Base-by-base conservation (phyloP, 1,140 invertebrate species). In the Apocrypta bakeri region DNA sequence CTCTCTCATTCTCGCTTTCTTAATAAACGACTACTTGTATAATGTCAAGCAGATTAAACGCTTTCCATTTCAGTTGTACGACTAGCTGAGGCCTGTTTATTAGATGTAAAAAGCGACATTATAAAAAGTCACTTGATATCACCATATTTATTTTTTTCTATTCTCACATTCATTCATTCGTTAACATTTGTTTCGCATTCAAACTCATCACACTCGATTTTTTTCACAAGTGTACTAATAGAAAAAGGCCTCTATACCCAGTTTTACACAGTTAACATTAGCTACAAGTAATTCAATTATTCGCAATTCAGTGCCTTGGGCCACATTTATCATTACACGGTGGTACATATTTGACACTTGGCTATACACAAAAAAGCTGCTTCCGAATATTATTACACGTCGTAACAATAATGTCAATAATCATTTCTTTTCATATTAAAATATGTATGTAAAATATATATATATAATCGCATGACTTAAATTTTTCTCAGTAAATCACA, bases 31-130 rank as follows among this genome's bases (percentile, higher is more conserved):
- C 78, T 77, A 75, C 64, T 82, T 71, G 81, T 82, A 78, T 79
- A 86, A 84, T 87, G 85, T 88, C 85, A 88, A 84, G 86, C 87
- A 88, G 74, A 74, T 56, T 79, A 85, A 84, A 82, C 86, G 37
- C 79, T 82, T 69, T 81, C 86, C 85, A 88, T 84, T 86, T 85
- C 86, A 86, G 85, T 88, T 87, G 78, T 88, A 88, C 87, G 89
- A 90, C 89, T 90, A 90, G 89, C 86, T 89, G 88, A 90, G 89
- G 89, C 89, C 88, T 89, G 87, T 87, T 87, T 86, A 85, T 85
- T 61, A 80, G 82, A 83, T 80, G 77, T 77, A 82, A 83, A 79
- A 83, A 83, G 82, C 40, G 77, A 83, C 77, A 63, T 82, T 78
- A 82, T 40, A 79, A 79, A 80, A 83, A 83, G 77, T 83, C 82